These are phyloP conservation scores for Ptilonorhynchus violaceus DNA, from an alignment of 2,113 vertebrate genomes.

Conservation along the genomic window DNA sequence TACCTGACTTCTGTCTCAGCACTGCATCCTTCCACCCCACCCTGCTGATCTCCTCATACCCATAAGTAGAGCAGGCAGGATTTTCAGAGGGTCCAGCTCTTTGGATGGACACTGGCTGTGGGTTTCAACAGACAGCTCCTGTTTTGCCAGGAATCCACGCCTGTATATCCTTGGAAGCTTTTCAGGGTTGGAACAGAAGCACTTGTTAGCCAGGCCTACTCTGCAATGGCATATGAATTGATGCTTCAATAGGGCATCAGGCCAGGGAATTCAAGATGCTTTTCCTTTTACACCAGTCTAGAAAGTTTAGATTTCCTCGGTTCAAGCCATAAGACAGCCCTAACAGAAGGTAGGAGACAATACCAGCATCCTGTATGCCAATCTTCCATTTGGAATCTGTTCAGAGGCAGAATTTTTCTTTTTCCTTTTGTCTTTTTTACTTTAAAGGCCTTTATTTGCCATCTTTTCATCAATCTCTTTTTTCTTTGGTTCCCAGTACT, in stretches of 20 bases:
- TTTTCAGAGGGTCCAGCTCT: neutral
- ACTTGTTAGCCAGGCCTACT: neutral
- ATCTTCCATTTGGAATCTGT: constrained; percentile 35
- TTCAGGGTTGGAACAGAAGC: neutral
- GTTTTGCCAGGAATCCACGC: neutral
- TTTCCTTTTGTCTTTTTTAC: constrained; percentile 8
- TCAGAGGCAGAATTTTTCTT: neutral
- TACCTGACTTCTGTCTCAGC: neutral
- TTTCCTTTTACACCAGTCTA: neutral
- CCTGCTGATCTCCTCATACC: neutral
- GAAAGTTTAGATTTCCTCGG: constrained; percentile 40
- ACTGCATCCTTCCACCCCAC: neutral
- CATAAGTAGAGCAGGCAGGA: neutral
- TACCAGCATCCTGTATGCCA: constrained; percentile 5
- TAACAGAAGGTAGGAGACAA: constrained; percentile 36
- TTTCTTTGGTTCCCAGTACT: neutral
- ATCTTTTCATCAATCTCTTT: constrained; percentile 15
- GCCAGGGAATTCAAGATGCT: constrained; percentile 43
- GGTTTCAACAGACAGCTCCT: neutral
- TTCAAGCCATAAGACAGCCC: constrained; percentile 12
- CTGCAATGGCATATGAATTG: neutral
- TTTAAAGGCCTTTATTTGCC: constrained; percentile 6
- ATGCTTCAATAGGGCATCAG: constrained; percentile 27
- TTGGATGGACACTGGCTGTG: neutral
- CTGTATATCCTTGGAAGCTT: neutral